These are phyloP conservation scores for Caenorhabditis remanei DNA, from an alignment of 1,140 invertebrate species.

Conservation along the genomic window DNA sequence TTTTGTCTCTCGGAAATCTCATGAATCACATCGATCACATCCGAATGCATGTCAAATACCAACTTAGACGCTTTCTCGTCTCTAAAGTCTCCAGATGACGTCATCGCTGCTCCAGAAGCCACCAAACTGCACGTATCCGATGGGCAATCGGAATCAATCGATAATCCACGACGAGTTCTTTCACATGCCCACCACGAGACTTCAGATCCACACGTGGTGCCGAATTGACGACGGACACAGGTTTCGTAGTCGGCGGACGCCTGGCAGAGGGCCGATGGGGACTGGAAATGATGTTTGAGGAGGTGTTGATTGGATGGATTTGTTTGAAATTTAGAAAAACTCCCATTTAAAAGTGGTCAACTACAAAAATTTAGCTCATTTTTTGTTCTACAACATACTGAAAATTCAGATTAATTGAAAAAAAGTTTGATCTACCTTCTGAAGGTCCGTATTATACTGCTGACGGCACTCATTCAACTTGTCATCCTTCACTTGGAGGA, in stretches of 20 bases:
- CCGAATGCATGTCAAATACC: not conserved
- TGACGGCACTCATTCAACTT: not conserved
- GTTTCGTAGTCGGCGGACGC: constrained; percentile 18
- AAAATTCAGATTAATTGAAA: too few relatives aligned
- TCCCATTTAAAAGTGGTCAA: too few relatives aligned
- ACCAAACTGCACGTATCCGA: constrained; percentile 21
- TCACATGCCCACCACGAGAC: constrained; percentile 58
- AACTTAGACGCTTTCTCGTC: not conserved
- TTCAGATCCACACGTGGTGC: constrained; percentile 17
- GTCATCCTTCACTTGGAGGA: constrained; percentile 13
- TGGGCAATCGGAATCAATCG: constrained; percentile 49
- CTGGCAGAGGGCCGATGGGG: not conserved
- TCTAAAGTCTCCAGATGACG: not conserved
- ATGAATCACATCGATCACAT: not conserved
- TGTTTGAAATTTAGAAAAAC: not conserved
- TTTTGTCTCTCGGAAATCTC: too few relatives aligned
- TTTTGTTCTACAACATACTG: not conserved
- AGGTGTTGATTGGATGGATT: not conserved
- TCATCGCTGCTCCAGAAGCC: not conserved
- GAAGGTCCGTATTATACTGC: not conserved
- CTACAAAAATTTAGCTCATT: not conserved
- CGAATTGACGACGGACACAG: constrained; percentile 26
- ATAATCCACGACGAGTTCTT: constrained; percentile 27
- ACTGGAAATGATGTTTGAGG: not conserved
- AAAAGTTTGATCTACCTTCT: not conserved